phyloP scores from a whole-genome alignment of 1,140 invertebrate genomes.

The Drosophila grimshawi region DNA sequence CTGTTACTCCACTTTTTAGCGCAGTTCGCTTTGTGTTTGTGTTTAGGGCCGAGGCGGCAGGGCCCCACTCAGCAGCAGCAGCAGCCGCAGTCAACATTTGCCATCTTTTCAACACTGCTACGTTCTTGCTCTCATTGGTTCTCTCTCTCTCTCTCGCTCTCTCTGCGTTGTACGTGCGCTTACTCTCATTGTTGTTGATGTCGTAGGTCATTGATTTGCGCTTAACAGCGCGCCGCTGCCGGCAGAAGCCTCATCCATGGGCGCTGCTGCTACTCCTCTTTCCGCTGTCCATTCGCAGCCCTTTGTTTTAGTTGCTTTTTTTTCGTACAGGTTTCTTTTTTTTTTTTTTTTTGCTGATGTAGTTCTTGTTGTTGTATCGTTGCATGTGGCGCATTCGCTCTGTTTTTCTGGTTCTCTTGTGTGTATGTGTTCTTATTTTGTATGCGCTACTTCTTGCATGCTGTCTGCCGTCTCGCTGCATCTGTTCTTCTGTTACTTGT shows the following conservation, averaged over 20 bases:
- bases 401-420: constrained; percentile 38
- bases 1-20: constrained; percentile 67
- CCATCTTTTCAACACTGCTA: constrained; percentile 50
- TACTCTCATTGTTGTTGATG: constrained; percentile 61
- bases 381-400: constrained; percentile 74
- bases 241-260: constrained; percentile 29
- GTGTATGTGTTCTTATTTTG: constrained; percentile 40
- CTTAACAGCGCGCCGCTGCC: constrained; percentile 61
- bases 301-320: constrained; percentile 52
- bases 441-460: constrained; percentile 36
- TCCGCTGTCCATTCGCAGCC: constrained; percentile 6
- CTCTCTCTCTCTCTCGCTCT: constrained; percentile 25
- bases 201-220: constrained; percentile 83
- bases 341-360: too few species aligned
- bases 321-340: constrained; percentile 44
- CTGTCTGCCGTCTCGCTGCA: constrained; percentile 26
- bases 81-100: constrained; percentile 32
- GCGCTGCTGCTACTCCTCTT: neutral
- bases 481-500: constrained; percentile 22
- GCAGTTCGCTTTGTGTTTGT: constrained; percentile 25
- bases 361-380: constrained; percentile 52
- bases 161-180: constrained; percentile 25
- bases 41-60: constrained; percentile 15
- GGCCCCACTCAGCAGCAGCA: constrained; percentile 21
- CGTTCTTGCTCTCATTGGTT: constrained; percentile 14